Percentiles rank a stretch among this genome's conserved stretches.
phyloP scores from a whole-genome alignment of 1,140 invertebrate species.

The Chlorops oryzae region DNA sequence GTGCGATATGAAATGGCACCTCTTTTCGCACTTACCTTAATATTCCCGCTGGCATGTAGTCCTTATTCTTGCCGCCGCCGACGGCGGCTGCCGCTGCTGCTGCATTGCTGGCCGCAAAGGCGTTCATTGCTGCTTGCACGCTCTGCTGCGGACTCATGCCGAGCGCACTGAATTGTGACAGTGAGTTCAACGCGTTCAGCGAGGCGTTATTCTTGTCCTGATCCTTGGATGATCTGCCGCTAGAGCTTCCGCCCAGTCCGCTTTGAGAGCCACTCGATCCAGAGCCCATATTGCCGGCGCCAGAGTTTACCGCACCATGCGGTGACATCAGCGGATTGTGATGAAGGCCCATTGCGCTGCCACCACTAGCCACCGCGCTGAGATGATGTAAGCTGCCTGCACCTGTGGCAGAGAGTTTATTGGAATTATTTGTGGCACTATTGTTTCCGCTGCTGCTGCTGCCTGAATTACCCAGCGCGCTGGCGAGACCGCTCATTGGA shows the following conservation, averaged over 20 bases:
- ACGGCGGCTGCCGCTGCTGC: conserved; percentile 20
- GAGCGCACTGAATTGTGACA: conserved; percentile 41
- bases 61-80: conserved; percentile 26
- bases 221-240: conserved; percentile 17
- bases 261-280: conserved; percentile 19
- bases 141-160: conserved; percentile 45
- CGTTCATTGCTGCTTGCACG: conserved; percentile 47
- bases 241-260: conserved; percentile 1
- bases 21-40: conserved; percentile 52
- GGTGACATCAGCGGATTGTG: conserved; percentile 32
- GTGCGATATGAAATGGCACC: conserved; percentile 20
- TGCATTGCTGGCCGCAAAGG: conserved; percentile 35
- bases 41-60: conserved; percentile 49
- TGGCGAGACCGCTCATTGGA: too few relatives aligned
- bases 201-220: conserved; percentile 44
- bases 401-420: conserved; percentile 25
- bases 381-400: conserved; percentile 29
- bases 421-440: conserved; percentile 26
- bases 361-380: not conserved
- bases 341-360: too few relatives aligned
- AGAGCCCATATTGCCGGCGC: conserved; percentile 4
- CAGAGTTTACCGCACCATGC: conserved; percentile 19
- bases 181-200: conserved; percentile 41
- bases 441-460: not conserved
- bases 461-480: conserved; percentile 4